Evolutionary conservation across 2,888 invertebrate genomes (phyloP).

Genomic region (Caenorhabditis virilis): DNA sequence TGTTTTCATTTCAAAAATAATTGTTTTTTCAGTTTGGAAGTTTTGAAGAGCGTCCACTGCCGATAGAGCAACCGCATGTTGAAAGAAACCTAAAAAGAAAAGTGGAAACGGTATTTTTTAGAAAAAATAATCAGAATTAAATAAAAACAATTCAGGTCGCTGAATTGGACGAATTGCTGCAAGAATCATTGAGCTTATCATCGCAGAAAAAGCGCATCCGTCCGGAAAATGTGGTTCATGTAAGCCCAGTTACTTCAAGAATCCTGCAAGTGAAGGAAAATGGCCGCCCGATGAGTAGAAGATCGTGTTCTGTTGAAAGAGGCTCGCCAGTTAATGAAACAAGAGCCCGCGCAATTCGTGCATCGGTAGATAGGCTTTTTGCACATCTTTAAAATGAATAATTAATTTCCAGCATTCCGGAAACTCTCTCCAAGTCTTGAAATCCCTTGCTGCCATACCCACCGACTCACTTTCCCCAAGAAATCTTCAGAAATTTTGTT

Average conservation of each 20-base stretch:
- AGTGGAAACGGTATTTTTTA: conserved; percentile 1
- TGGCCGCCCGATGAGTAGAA: not conserved
- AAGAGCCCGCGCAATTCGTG: not conserved
- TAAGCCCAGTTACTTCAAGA: not conserved
- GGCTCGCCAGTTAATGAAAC: not conserved
- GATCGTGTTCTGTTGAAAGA: not conserved
- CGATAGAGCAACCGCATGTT: too few species aligned
- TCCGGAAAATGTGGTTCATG: not conserved
- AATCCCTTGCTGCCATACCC: conserved; percentile 3
- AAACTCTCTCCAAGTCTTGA: too few species aligned
- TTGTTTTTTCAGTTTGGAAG: not conserved
- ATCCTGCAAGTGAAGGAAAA: not conserved
- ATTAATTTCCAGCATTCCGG: not conserved
- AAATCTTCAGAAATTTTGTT: conserved; percentile 5
- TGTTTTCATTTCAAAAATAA: not conserved
- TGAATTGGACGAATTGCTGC: not conserved
- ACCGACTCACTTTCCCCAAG: conserved; percentile 28
- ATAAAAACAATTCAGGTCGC: not conserved
- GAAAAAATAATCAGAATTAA: not conserved
- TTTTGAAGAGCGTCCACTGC: too few species aligned
- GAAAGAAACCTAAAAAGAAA: conserved; percentile 1
- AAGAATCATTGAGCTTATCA: not conserved
- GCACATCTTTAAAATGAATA: too few species aligned
- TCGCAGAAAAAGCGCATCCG: not conserved
- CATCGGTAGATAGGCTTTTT: too few species aligned